Evolutionary conservation across 92 coral and sea anemone species (phyloP).

Genomic region (Epizoanthus illoricatus): DNA sequence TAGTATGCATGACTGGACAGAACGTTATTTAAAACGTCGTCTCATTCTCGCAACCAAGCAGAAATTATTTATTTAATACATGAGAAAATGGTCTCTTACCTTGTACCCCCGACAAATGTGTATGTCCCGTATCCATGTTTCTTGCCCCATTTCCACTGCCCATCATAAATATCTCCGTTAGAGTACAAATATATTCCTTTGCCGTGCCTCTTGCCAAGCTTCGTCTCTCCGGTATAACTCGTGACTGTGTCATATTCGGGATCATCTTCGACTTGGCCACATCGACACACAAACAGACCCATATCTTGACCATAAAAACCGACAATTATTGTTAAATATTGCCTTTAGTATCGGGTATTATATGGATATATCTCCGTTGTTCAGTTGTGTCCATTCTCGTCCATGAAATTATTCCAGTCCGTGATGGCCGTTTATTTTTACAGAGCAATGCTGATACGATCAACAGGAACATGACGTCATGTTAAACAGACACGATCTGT

Average conservation of each 20-base stretch:
- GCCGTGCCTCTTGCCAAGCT: conserved; percentile 72
- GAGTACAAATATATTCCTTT: conserved; percentile 63
- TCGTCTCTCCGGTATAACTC: conserved; percentile 55
- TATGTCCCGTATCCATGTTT: conserved; percentile 83
- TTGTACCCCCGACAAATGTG: conserved; percentile 43
- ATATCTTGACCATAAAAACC: neutral
- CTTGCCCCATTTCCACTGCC: conserved; percentile 76
- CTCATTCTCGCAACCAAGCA: neutral
- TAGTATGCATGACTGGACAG: too few relatives aligned
- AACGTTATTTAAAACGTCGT: too few relatives aligned
- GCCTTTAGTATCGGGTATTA: too few relatives aligned
- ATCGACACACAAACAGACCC: conserved; percentile 62
- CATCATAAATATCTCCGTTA: conserved; percentile 81
- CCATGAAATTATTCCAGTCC: too few relatives aligned
- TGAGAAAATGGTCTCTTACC: conserved; percentile 42
- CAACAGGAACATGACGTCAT: too few relatives aligned
- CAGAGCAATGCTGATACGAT: too few relatives aligned
- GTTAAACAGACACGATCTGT: too few relatives aligned
- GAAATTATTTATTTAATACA: neutral
- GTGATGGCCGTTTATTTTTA: too few relatives aligned
- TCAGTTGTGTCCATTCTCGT: too few relatives aligned
- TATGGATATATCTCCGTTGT: too few relatives aligned
- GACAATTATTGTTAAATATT: too few relatives aligned
- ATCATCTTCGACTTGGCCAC: conserved; percentile 40
- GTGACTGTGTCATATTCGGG: conserved; percentile 48